A percentile compares a stretch with the other conserved stretches of the same genome.
Evolutionary conservation across 1,140 invertebrate genomes (phyloP).

Genomic region (Drosophila erecta): DNA sequence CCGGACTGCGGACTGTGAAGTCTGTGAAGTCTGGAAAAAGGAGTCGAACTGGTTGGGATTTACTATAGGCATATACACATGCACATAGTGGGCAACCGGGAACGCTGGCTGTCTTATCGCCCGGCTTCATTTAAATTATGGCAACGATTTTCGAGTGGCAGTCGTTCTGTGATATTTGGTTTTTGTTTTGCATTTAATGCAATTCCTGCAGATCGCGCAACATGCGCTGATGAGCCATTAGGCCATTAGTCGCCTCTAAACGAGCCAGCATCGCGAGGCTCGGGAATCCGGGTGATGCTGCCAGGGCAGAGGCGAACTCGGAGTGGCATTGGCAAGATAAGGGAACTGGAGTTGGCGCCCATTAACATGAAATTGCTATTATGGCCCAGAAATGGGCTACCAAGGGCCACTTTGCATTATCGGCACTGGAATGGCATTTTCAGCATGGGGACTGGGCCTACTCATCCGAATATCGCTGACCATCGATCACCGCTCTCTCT

Average conservation of each 20-base stretch:
- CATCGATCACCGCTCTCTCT: slow-evolving; percentile 19
- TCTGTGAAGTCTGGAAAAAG: background rate
- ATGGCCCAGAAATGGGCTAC: slow-evolving; percentile 47
- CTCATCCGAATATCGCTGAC: background rate
- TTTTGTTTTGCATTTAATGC: slow-evolving; percentile 41
- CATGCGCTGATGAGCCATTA: slow-evolving; percentile 74
- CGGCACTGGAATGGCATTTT: slow-evolving; percentile 3
- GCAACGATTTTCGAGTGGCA: slow-evolving; percentile 49
- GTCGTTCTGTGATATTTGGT: slow-evolving; percentile 15
- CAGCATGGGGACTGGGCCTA: background rate
- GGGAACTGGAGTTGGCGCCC: slow-evolving; percentile 45
- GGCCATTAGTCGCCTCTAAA: slow-evolving; percentile 73
- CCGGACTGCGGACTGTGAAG: background rate
- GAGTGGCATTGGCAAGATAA: slow-evolving; percentile 17
- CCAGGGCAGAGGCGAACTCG: background rate
- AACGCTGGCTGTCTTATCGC: slow-evolving; percentile 53
- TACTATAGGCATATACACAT: slow-evolving; percentile 2
- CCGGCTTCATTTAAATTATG: slow-evolving; percentile 70
- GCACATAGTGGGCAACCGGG: slow-evolving; percentile 3
- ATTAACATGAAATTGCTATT: slow-evolving; percentile 82
- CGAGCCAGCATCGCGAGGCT: slow-evolving; percentile 22
- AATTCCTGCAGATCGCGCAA: slow-evolving; percentile 37
- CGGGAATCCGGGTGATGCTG: background rate
- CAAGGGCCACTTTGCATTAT: slow-evolving; percentile 50
- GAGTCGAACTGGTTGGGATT: slow-evolving; percentile 34